These are phyloP conservation scores for Microhierax caerulescens DNA, from an alignment of 2,797 vertebrate genomes.

Conservation along the genomic window DNA sequence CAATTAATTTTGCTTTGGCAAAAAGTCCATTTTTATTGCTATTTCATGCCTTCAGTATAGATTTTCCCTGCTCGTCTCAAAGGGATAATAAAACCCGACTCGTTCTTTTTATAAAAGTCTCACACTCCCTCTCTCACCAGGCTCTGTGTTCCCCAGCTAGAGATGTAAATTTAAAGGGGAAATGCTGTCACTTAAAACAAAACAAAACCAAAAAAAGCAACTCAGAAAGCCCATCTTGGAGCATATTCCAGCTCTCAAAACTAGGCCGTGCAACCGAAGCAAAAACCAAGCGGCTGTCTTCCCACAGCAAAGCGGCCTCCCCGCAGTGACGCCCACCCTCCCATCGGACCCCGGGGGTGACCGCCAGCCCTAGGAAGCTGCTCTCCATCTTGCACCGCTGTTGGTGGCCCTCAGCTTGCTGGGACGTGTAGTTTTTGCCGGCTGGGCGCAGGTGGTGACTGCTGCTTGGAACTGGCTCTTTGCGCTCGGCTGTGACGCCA, in stretches of 20 bases:
- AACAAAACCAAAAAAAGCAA: slow-evolving; percentile 64
- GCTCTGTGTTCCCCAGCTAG: slow-evolving; percentile 60
- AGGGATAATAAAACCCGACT: slow-evolving; percentile 77
- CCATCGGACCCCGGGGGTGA: rapidly evolving
- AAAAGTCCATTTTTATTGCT: slow-evolving; percentile 76
- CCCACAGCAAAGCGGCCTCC: neutral
- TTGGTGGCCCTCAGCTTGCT: neutral
- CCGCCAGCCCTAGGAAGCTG: neutral
- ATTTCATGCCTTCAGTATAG: slow-evolving; percentile 74
- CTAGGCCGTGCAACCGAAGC: slow-evolving; percentile 37
- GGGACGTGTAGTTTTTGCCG: neutral
- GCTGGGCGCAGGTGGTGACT: neutral
- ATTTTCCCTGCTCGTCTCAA: slow-evolving; percentile 77
- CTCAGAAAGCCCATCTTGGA: slow-evolving; percentile 43
- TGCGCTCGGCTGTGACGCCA: neutral
- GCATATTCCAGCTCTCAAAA: slow-evolving; percentile 23
- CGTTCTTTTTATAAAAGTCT: slow-evolving; percentile 72
- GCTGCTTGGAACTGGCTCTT: neutral
- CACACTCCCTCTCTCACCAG: slow-evolving; percentile 60
- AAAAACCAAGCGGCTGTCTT: neutral
- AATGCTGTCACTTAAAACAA: slow-evolving; percentile 67
- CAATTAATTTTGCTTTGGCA: slow-evolving; percentile 77
- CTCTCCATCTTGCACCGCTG: neutral
- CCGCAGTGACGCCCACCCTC: neutral
- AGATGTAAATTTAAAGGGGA: slow-evolving; percentile 58